A percentile compares a stretch with the other conserved stretches of the same genome.
phyloP scores from a whole-genome alignment of 2,113 vertebrate genomes.

The Notarius quadriscutis region DNA sequence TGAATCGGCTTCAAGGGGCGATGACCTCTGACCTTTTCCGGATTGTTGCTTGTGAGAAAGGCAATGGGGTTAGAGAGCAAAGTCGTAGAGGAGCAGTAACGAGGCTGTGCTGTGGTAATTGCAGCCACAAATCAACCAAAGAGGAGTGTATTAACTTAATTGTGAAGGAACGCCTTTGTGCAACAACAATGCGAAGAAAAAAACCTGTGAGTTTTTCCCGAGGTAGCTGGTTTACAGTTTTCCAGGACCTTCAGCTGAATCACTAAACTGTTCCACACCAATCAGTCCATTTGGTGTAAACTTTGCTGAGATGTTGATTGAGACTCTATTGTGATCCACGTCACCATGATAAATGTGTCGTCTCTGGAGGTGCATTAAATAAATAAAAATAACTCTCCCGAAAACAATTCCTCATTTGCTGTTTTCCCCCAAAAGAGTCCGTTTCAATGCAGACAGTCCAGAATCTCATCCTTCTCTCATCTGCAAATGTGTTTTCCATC shows the following conservation, averaged over 20 bases:
- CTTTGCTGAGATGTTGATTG: neutral
- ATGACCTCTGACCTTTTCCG: constrained; percentile 45
- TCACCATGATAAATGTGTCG: constrained; percentile 1
- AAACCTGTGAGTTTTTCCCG: neutral
- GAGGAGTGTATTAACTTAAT: constrained; percentile 36
- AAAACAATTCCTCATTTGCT: constrained; percentile 16
- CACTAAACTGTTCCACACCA: neutral
- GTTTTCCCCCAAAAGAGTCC: neutral
- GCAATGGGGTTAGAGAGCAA: constrained; percentile 27
- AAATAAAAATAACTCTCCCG: neutral
- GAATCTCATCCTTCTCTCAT: constrained; percentile 37
- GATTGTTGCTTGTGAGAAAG: constrained; percentile 41
- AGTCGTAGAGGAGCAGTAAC: constrained; percentile 43
- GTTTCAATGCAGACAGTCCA: constrained; percentile 21
- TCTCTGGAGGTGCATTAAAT: constrained; percentile 18
- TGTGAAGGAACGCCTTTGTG: constrained; percentile 14
- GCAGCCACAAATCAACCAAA: constrained; percentile 50
- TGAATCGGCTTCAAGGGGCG: constrained; percentile 33
- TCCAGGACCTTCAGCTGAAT: neutral
- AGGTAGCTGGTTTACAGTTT: neutral
- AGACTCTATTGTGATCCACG: neutral
- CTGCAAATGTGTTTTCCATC: constrained; percentile 39
- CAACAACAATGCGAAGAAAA: neutral
- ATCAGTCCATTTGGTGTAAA: constrained; percentile 14
- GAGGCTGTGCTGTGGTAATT: constrained; percentile 38